A percentile compares a stretch with the other conserved stretches of the same genome.
phyloP scores from a whole-genome alignment of 1,140 invertebrate genomes.

The Chironomus tepperi region DNA sequence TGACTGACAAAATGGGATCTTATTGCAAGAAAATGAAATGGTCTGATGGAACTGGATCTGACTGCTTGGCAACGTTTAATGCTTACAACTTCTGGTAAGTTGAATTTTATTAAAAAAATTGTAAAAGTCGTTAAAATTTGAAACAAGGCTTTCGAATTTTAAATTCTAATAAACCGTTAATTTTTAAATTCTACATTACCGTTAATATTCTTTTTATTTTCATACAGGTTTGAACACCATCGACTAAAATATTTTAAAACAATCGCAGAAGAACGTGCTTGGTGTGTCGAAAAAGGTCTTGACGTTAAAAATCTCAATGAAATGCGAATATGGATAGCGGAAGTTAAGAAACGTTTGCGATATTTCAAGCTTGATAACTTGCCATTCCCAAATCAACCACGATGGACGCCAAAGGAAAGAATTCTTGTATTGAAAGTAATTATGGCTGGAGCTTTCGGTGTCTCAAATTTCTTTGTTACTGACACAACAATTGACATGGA shows the following conservation, averaged over 20 bases:
- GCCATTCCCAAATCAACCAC: slow-evolving; percentile 32
- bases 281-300: slow-evolving; percentile 64
- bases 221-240: slow-evolving; percentile 1
- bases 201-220: too few species aligned
- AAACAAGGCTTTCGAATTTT: too few species aligned
- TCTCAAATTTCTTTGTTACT: slow-evolving; percentile 25
- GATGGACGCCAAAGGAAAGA: slow-evolving; percentile 43
- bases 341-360: slow-evolving; percentile 54
- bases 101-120: too few species aligned
- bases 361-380: slow-evolving; percentile 45
- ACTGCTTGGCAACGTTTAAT: slow-evolving; percentile 72
- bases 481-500: slow-evolving; percentile 47
- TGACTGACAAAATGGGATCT: slow-evolving; percentile 56
- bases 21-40: slow-evolving; percentile 73
- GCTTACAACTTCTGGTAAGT: slow-evolving; percentile 56
- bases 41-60: slow-evolving; percentile 73
- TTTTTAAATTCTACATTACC: too few species aligned
- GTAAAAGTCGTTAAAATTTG: too few species aligned
- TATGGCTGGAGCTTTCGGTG: slow-evolving; percentile 40
- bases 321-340: slow-evolving; percentile 57
- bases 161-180: neutral
- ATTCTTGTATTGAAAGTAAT: slow-evolving; percentile 54
- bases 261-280: slow-evolving; percentile 37
- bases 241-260: slow-evolving; percentile 7
- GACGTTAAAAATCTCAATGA: slow-evolving; percentile 65